Evolutionary conservation across 2,888 invertebrate genomes (phyloP).

Genomic region (Lagria hirta): DNA sequence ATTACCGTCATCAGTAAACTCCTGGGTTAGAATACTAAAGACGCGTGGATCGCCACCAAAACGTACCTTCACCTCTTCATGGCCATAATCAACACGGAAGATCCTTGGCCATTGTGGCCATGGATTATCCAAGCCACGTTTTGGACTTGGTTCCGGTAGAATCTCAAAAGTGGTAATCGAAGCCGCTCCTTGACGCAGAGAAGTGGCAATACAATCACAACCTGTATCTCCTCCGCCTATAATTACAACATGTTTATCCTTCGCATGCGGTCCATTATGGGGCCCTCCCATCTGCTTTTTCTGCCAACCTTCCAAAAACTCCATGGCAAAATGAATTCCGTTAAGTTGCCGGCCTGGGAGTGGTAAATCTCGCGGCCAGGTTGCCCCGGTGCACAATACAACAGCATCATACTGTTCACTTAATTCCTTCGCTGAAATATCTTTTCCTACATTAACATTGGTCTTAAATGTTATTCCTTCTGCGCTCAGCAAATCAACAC

Average conservation of each 20-base stretch:
- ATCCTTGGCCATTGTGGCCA: slow-evolving; percentile 99
- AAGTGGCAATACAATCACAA: slow-evolving; percentile 98
- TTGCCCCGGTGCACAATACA: slow-evolving; percentile 89
- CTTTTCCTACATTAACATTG: slow-evolving; percentile 87
- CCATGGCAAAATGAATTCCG: slow-evolving; percentile 98
- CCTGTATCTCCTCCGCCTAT: slow-evolving; percentile 87
- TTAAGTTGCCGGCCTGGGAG: slow-evolving; percentile 79
- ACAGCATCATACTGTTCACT: slow-evolving; percentile 78
- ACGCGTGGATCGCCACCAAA: slow-evolving; percentile 91
- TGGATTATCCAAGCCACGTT: slow-evolving; percentile 85
- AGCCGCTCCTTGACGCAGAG: slow-evolving; percentile 87
- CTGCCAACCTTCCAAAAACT: slow-evolving; percentile 95
- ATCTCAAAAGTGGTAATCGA: slow-evolving; percentile 96
- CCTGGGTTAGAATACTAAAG: slow-evolving; percentile 92
- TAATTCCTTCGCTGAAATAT: slow-evolving; percentile 75
- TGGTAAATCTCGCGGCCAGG: slow-evolving; percentile 92
- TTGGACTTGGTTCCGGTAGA: slow-evolving; percentile 84
- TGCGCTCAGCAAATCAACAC: slow-evolving; percentile 80
- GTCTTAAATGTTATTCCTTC: slow-evolving; percentile 88
- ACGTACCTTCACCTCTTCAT: slow-evolving; percentile 90
- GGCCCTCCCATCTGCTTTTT: slow-evolving; percentile 82
- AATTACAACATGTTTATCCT: slow-evolving; percentile 91
- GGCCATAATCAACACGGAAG: slow-evolving; percentile 96
- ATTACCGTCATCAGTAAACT: slow-evolving; percentile 86
- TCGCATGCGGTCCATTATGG: slow-evolving; percentile 68